A percentile compares a stretch with the other conserved stretches of the same genome.
These are phyloP conservation scores for Alectoris magna DNA, from an alignment of 2,797 vertebrate genomes.

Conservation along the genomic window DNA sequence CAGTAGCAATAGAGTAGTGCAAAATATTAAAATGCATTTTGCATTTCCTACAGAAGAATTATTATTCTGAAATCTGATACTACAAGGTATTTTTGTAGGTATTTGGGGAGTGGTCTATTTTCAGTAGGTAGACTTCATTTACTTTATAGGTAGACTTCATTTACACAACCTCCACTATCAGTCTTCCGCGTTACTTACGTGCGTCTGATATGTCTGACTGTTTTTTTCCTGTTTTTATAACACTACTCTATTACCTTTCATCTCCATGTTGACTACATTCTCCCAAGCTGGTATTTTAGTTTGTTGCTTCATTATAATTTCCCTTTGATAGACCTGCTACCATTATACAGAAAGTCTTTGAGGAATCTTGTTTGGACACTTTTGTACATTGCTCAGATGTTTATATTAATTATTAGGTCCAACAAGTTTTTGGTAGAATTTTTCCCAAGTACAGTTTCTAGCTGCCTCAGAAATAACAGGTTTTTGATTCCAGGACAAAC, in stretches of 20 bases:
- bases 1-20: background rate
- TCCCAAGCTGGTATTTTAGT: background rate
- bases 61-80: rapidly evolving
- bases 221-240: background rate
- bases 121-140: background rate
- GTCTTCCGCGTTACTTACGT: rapidly evolving
- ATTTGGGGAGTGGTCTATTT: background rate
- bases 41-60: rapidly evolving
- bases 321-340: background rate
- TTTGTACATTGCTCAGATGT: background rate
- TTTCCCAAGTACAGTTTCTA: background rate
- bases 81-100: background rate
- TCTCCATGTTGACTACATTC: rapidly evolving
- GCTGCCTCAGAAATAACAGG: background rate
- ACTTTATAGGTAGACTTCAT: background rate
- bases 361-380: background rate
- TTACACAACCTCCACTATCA: background rate
- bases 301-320: background rate
- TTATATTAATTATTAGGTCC: background rate
- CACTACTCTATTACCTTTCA: background rate
- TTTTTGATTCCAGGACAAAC: rapidly evolving
- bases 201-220: rapidly evolving
- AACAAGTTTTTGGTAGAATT: background rate
- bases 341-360: background rate
- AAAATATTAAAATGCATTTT: rapidly evolving